Conservation (phyloP, 92 coral and sea anemone species). For the Porites rus region DNA sequence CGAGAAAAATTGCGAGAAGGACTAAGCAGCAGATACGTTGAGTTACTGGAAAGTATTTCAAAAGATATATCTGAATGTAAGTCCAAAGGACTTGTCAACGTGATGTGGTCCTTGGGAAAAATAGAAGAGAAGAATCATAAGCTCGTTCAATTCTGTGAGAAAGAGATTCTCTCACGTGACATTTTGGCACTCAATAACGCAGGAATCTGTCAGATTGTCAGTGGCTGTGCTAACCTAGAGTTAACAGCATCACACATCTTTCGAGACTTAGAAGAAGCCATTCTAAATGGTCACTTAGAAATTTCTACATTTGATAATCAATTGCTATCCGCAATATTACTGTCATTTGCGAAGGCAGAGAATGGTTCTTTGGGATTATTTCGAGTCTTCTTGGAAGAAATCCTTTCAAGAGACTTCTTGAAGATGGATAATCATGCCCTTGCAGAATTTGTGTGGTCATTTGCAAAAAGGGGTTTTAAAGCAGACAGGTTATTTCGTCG, state of each 20-base stretch:
- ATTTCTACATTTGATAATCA: slow-evolving; percentile 1
- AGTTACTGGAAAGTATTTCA: background rate
- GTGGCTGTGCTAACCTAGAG: slow-evolving; percentile 1
- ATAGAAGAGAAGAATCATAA: background rate
- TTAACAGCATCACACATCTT: background rate
- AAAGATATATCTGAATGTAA: background rate
- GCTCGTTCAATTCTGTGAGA: slow-evolving; percentile 8
- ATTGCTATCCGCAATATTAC: background rate
- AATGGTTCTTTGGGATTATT: slow-evolving; percentile 6
- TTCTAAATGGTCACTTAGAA: background rate
- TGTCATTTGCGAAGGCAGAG: slow-evolving; percentile 9
- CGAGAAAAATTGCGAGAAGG: background rate
- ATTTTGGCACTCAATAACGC: background rate
- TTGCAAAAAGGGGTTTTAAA: background rate
- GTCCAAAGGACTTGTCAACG: background rate
- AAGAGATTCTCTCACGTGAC: slow-evolving; percentile 4
- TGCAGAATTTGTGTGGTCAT: slow-evolving; percentile 20
- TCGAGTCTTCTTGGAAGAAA: background rate
- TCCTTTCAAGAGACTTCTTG: slow-evolving; percentile 10
- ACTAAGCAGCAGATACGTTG: background rate
- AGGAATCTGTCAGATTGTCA: slow-evolving; percentile 16
- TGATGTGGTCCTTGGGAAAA: slow-evolving; percentile 7
- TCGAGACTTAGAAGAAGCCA: background rate
- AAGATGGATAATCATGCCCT: slow-evolving; percentile 6
- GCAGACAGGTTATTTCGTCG: background rate